These are phyloP conservation scores for Sciaenops ocellatus DNA, from an alignment of 2,797 vertebrate genomes.

Conservation along the genomic window DNA sequence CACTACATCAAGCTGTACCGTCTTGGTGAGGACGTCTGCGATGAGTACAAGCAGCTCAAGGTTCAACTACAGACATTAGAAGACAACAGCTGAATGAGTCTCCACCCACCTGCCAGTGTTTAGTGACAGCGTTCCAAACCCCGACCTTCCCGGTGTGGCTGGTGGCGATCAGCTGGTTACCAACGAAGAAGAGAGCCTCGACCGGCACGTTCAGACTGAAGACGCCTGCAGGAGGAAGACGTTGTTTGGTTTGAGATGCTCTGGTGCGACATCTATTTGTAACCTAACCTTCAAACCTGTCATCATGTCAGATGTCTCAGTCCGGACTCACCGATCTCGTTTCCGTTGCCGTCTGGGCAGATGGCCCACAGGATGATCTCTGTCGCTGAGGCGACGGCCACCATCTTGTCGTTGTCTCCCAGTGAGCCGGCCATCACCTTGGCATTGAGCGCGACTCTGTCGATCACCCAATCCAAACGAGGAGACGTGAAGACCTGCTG, in stretches of 20 bases:
- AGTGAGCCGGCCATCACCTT: conserved; percentile 90
- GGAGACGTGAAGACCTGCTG: conserved; percentile 94
- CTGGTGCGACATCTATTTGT: too few species aligned
- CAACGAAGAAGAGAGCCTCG: conserved; percentile 94
- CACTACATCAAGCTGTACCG: too few species aligned
- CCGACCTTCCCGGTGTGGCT: conserved; percentile 94
- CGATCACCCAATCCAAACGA: conserved; percentile 92
- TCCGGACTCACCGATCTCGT: conserved; percentile 88
- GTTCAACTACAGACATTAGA: too few species aligned
- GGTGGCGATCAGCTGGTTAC: conserved; percentile 94
- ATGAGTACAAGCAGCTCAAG: too few species aligned
- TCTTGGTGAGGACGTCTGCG: too few species aligned
- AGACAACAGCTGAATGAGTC: too few species aligned
- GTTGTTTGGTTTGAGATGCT: too few species aligned
- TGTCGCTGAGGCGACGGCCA: conserved; percentile 88
- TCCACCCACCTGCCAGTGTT: conserved; percentile 93
- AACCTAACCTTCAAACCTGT: too few species aligned
- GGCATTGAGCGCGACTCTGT: conserved; percentile 91
- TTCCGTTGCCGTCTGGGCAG: conserved; percentile 89
- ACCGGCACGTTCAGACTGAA: conserved; percentile 92
- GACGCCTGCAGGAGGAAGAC: conserved; percentile 81
- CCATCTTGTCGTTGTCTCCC: conserved; percentile 95
- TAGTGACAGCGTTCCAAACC: conserved; percentile 96
- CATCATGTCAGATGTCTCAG: too few species aligned
- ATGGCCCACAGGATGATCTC: conserved; percentile 95